phyloP scores from a whole-genome alignment of 2,888 invertebrate genomes.

The Unio delphinus region DNA sequence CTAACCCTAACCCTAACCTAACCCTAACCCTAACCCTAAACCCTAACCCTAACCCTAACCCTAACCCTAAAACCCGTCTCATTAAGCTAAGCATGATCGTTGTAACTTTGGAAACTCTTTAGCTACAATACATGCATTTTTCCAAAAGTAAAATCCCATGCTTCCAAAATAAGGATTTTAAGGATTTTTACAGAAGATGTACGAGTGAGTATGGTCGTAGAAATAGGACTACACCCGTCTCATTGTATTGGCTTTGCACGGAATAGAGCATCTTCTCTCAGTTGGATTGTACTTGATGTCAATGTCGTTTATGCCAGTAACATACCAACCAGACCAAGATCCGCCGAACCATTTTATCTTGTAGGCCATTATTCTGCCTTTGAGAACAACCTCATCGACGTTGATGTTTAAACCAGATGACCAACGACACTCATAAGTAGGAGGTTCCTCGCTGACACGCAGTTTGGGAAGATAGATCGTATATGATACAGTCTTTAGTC shows the following conservation, averaged over 20 bases:
- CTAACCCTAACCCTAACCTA: no score
- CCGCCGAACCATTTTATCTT: slow-evolving; percentile 21
- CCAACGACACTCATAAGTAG: slow-evolving; percentile 15
- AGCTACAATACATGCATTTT: no score
- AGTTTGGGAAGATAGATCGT: no score
- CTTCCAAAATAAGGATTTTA: no score
- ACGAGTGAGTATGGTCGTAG: slow-evolving; percentile 25
- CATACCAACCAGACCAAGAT: slow-evolving; percentile 19
- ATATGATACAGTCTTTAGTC: no score
- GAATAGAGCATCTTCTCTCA: neutral
- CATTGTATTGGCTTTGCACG: slow-evolving; percentile 7
- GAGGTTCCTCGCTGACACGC: no score
- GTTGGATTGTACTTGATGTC: slow-evolving; percentile 13
- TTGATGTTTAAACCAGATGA: slow-evolving; percentile 11
- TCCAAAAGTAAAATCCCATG: no score
- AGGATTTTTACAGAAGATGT: slow-evolving; percentile 15
- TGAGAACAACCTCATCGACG: neutral
- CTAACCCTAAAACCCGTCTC: no score
- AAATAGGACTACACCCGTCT: slow-evolving; percentile 18
- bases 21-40: no score
- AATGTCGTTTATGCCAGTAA: slow-evolving; percentile 21
- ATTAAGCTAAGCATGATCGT: no score
- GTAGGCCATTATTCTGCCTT: slow-evolving; percentile 19
- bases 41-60: no score
- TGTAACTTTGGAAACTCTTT: no score